Base-by-base conservation (phyloP, 2,113 vertebrate genomes). In the Ursus arctos region DNA sequence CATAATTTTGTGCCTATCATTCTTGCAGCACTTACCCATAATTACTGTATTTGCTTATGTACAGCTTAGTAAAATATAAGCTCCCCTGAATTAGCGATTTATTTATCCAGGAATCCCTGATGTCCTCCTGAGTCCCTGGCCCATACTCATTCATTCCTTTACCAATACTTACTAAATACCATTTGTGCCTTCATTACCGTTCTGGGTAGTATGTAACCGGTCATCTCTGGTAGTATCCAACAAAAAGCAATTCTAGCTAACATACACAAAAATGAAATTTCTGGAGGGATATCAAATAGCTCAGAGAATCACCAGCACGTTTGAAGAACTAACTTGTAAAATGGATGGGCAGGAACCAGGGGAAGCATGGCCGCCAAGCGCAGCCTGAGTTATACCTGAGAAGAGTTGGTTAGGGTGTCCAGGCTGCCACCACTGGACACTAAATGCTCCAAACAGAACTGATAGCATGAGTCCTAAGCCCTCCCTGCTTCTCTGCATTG, bases 21-120 rank as follows among this genome's bases (percentile, higher is more conserved):
- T 57, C 79, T 94, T 87, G 33, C 13, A 92, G 61, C n/a, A 74
- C 7, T 76, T 77, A 81, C 33, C 40, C 94, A 0, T 76, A 72
- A 72, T 88, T 76, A 33, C 15, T 43, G 1, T 10, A 63, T 92
- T 40, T 94, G 33, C 6, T 93, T 84, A 49, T 47, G 12, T 36
- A 26, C 47, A 74, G 63, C 16, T 65, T 88, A 86, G 67, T 36
- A 97, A 86, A 74, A 59, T 24, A 57, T 22, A 49, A 65, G 13
- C 3, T 67, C 43, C 53, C 88, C 49, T 92, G 88, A 97, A 91
- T 88, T 85, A 93, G 8, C 94, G 63, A 63, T 82, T 31, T 76
- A 49, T 88, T 94, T 61, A 90, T 40, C 33, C 19, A 69, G 19
- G 59, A 87, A 71, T 80, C 55, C 51, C 47, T 36, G 55, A 47